Base-by-base conservation (phyloP, 2,797 vertebrate genomes). In the Poeciliopsis turneri region DNA sequence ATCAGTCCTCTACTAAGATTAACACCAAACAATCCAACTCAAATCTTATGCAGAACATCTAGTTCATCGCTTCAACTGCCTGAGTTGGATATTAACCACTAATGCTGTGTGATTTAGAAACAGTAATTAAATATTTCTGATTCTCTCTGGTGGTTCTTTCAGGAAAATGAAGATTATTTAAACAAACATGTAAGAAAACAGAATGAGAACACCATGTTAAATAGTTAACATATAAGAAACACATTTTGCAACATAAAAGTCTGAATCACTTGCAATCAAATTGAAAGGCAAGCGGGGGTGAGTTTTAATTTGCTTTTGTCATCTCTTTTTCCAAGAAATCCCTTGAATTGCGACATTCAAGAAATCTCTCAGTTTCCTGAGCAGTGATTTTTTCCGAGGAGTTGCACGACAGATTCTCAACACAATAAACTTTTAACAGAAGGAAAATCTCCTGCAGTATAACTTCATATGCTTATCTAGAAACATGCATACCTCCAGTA, bases 231-330 rank as follows among this genome's bases (percentile, higher is more conserved):
- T 36, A 39, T 20, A 36, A 39, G 16, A 18, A 66, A 39, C 33
- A 20, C 18, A 9, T 20, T 39, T 36, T 66, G 33, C 2, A 64
- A 25, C 20, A 23, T 68, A 68, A 25, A 41, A 8, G 64, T 68
- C 64, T 68, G 39, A 68, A 43, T 41, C 39, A 41, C 23, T 13
- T 68, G 20, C 64, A 12, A 23, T 43, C 64, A 68, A 39, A 25
- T 4, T 39, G 5, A 66, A 39, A 20, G 33, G 20, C 30, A 33
- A 18, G 15, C 6, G 11, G 18, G 23, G 10, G 7, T 18, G 33
- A 68, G 36, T 68, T 68, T 41, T 68, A 41, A 68, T 25, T 68
- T 68, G 23, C 20, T 11, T 41, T 68, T 68, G 64, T 68, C 64
- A 68, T 41, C 23, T 68, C 39, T 10, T 68, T 41, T 68, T 41